Conservation (phyloP, 1,140 invertebrate genomes). For the Drosophila burlai region DNA sequence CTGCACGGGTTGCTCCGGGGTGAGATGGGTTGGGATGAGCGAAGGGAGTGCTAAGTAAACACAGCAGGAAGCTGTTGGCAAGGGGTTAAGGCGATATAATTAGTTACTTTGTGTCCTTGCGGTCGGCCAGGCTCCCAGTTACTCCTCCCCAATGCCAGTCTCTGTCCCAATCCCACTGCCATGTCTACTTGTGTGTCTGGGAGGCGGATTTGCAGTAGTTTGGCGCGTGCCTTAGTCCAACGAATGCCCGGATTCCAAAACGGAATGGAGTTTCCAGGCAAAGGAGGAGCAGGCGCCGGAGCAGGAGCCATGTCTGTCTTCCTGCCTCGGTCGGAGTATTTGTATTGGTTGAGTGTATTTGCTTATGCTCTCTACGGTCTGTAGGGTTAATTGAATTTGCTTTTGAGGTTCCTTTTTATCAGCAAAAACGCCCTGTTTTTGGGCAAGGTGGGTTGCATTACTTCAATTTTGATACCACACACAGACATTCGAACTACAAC, state of each 20-base stretch:
- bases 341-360: conserved; percentile 82
- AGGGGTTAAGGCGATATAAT: conserved; percentile 80
- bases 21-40: conserved; percentile 1
- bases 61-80: conserved; percentile 53
- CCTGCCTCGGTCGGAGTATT: conserved; percentile 55
- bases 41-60: conserved; percentile 56
- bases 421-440: conserved; percentile 8
- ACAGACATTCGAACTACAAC: conserved; percentile 20
- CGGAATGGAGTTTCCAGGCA: conserved; percentile 32
- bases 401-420: conserved; percentile 64
- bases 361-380: conserved; percentile 79
- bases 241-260: conserved; percentile 11
- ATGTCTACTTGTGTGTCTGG: conserved; percentile 21
- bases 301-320: conserved; percentile 46
- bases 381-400: conserved; percentile 82
- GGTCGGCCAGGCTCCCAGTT: conserved; percentile 29
- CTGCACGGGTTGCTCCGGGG: conserved; percentile 10
- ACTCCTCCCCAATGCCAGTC: neutral
- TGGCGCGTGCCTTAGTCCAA: conserved; percentile 64
- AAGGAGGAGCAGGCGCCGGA: neutral
- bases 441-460: conserved; percentile 5
- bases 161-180: neutral
- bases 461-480: conserved; percentile 28
- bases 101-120: conserved; percentile 80
- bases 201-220: conserved; percentile 58